A percentile compares a stretch with the other conserved stretches of the same genome.
phyloP scores from a whole-genome alignment of 2,888 invertebrate genomes.

The Drosophila anceps region DNA sequence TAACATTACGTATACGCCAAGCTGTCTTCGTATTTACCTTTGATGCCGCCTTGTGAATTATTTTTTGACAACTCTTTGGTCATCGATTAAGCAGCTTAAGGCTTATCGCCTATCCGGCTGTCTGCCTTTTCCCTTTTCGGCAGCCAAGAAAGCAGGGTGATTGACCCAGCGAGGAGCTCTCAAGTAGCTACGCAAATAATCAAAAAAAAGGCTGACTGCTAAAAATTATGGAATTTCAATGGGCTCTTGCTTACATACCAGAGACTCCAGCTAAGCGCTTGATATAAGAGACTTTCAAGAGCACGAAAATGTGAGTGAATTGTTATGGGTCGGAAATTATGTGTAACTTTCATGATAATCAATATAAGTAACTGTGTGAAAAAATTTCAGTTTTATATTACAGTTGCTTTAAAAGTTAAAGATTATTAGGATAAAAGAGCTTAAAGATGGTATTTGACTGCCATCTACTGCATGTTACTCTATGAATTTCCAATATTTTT shows the following conservation, averaged over 20 bases:
- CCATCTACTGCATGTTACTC: no score
- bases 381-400: no score
- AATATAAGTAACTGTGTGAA: no score
- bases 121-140: conserved; percentile 26
- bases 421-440: no score
- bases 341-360: no score
- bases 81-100: conserved; percentile 81
- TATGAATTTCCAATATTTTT: no score
- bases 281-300: not conserved
- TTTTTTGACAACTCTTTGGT: conserved; percentile 80
- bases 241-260: not conserved
- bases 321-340: not conserved
- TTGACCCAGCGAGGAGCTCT: conserved; percentile 43
- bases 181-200: conserved; percentile 14
- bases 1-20: conserved; percentile 79
- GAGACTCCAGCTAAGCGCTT: not conserved
- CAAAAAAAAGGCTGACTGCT: not conserved
- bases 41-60: conserved; percentile 72
- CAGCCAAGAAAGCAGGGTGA: conserved; percentile 40
- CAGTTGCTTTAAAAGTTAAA: no score
- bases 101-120: conserved; percentile 71
- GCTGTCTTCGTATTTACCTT: conserved; percentile 74
- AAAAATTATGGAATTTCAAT: conserved; percentile 4
- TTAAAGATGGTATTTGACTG: no score
- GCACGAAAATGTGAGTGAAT: not conserved